These are phyloP conservation scores for Drosophila subquinaria DNA, from an alignment of 2,888 invertebrate genomes.

Conservation along the genomic window DNA sequence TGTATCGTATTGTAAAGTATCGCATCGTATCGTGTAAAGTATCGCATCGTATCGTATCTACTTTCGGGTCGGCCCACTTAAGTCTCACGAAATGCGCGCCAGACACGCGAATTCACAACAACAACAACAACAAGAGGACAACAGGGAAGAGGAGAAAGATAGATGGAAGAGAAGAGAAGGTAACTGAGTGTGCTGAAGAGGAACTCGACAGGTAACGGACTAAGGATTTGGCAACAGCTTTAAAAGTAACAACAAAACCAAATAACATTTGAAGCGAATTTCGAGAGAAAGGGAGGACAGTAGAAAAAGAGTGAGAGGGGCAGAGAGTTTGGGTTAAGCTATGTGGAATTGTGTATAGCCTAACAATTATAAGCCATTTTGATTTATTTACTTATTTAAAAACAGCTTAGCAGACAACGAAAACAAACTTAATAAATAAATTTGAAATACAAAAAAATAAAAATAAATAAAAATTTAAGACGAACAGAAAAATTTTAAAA, in stretches of 20 bases:
- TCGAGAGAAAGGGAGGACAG: neutral
- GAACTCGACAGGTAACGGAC: conserved; percentile 43
- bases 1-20: conserved; percentile 22
- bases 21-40: conserved; percentile 44
- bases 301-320: neutral
- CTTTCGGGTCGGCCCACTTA: conserved; percentile 72
- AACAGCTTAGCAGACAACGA: too few relatives aligned
- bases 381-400: neutral
- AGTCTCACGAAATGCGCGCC: conserved; percentile 68
- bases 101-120: conserved; percentile 65
- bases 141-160: neutral
- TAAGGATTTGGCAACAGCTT: conserved; percentile 42
- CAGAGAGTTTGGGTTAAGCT: conserved; percentile 8
- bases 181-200: conserved; percentile 8
- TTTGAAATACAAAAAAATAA: too few relatives aligned
- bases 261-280: conserved; percentile 32
- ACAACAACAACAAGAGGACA: neutral
- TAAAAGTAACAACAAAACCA: conserved; percentile 45
- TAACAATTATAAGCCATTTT: neutral
- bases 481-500: too few relatives aligned
- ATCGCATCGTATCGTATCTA: conserved; percentile 43
- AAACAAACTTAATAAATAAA: too few relatives aligned
- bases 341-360: conserved; percentile 36
- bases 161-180: neutral
- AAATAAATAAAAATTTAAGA: neutral